These are phyloP conservation scores for Daubentonia madagascariensis DNA, from an alignment of 2,113 vertebrate genomes.

Conservation along the genomic window DNA sequence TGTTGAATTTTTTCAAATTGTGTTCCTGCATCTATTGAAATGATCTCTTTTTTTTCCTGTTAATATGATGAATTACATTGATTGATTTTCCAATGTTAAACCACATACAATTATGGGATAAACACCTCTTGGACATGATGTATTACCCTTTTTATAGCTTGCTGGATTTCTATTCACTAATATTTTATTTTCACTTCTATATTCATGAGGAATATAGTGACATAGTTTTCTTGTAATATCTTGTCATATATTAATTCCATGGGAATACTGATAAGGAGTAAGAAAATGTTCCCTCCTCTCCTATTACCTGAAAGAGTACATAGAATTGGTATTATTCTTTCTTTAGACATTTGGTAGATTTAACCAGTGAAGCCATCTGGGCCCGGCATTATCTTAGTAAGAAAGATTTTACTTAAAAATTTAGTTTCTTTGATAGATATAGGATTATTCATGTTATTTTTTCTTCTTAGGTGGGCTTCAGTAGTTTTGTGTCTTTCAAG, in stretches of 20 bases:
- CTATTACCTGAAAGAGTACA: not conserved
- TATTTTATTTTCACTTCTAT: not conserved
- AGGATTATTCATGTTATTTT: not conserved
- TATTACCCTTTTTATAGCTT: not conserved
- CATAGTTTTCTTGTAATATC: not conserved
- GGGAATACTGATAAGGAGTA: not conserved
- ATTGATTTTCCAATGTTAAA: not conserved
- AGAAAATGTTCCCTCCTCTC: not conserved
- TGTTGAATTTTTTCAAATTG: not conserved
- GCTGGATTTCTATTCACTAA: not conserved
- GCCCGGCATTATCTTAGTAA: not conserved
- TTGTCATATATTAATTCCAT: not conserved
- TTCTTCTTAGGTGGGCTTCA: not conserved
- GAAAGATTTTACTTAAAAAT: not conserved
- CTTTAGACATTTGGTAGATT: not conserved
- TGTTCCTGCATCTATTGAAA: not conserved
- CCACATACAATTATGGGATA: not conserved
- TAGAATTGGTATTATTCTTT: constrained; percentile 11
- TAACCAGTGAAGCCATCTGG: not conserved
- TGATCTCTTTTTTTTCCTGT: not conserved
- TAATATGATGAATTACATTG: not conserved
- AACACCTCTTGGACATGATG: not conserved
- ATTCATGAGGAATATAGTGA: not conserved
- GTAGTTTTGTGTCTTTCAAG: not conserved
- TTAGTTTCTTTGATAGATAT: not conserved